Percentiles rank a stretch among this genome's conserved stretches.
These are phyloP conservation scores for Synergus umbraculus DNA, from an alignment of 2,888 invertebrate species.

Conservation along the genomic window DNA sequence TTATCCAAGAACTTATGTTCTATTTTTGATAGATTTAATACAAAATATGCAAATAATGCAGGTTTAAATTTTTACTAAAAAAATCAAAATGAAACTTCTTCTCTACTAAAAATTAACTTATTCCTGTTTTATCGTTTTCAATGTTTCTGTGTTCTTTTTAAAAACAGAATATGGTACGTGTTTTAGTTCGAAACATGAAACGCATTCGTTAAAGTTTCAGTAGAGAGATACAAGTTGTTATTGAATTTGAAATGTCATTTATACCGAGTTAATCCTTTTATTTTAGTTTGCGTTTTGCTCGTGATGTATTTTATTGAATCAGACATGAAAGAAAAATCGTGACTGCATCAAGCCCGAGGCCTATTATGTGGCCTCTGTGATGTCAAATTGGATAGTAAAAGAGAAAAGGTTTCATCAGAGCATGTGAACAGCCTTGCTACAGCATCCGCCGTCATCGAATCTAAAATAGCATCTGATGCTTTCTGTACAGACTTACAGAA, in stretches of 20 bases:
- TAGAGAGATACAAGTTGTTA: neutral
- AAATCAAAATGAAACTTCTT: neutral
- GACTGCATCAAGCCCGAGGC: neutral
- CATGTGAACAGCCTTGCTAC: constrained; percentile 63
- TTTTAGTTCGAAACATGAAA: neutral
- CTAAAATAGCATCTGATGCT: constrained; percentile 64
- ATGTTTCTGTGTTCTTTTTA: neutral
- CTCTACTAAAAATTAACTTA: neutral
- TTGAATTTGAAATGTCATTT: neutral
- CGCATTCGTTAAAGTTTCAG: neutral
- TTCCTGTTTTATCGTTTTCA: neutral
- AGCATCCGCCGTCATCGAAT: constrained; percentile 65
- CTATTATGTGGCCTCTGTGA: constrained; percentile 10
- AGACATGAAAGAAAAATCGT: neutral
- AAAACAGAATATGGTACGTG: neutral
- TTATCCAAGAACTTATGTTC: too few species aligned
- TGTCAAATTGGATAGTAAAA: constrained; percentile 42
- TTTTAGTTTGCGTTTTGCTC: neutral
- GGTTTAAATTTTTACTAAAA: too few species aligned
- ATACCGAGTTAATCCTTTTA: neutral
- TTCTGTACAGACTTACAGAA: constrained; percentile 55
- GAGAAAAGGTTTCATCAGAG: constrained; percentile 61
- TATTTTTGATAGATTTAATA: too few species aligned
- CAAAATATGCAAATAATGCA: too few species aligned
- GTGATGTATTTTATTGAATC: neutral